phyloP scores from a whole-genome alignment of 2,888 invertebrate species.

The Pristionchus mayeri region DNA sequence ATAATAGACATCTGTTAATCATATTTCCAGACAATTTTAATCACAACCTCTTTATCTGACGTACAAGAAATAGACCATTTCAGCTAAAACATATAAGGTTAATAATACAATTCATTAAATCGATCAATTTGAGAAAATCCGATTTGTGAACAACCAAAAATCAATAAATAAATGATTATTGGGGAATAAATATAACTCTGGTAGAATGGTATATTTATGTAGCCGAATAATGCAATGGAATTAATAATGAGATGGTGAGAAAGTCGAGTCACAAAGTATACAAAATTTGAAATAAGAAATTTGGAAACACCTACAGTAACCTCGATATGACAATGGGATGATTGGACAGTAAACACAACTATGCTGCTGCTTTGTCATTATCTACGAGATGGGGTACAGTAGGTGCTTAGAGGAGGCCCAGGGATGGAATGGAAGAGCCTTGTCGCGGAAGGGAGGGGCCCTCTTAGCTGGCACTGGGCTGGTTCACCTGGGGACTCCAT shows the following conservation, averaged over 20 bases:
- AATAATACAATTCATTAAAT: background rate
- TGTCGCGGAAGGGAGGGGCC: background rate
- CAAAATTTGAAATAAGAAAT: background rate
- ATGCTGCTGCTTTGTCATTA: background rate
- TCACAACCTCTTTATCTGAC: constrained; percentile 33
- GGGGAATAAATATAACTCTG: constrained; percentile 39
- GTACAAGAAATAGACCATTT: background rate
- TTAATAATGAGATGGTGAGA: background rate
- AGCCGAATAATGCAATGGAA: constrained; percentile 6
- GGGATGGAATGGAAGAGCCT: background rate
- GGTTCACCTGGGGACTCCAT: constrained; percentile 70
- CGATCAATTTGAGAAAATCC: background rate
- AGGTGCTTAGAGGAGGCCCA: background rate
- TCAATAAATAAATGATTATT: background rate
- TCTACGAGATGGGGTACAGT: constrained; percentile 17
- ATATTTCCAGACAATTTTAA: background rate
- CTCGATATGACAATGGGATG: constrained; percentile 35
- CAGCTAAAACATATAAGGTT: constrained; percentile 15
- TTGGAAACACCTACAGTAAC: constrained; percentile 8
- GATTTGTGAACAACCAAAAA: background rate
- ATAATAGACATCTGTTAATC: background rate
- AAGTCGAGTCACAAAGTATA: constrained; percentile 10
- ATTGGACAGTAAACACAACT: background rate
- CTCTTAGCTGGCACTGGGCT: constrained; percentile 42
- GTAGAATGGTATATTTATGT: constrained; percentile 15